Base-by-base conservation (phyloP, 1,140 invertebrate species). In the Ceratina australensis region DNA sequence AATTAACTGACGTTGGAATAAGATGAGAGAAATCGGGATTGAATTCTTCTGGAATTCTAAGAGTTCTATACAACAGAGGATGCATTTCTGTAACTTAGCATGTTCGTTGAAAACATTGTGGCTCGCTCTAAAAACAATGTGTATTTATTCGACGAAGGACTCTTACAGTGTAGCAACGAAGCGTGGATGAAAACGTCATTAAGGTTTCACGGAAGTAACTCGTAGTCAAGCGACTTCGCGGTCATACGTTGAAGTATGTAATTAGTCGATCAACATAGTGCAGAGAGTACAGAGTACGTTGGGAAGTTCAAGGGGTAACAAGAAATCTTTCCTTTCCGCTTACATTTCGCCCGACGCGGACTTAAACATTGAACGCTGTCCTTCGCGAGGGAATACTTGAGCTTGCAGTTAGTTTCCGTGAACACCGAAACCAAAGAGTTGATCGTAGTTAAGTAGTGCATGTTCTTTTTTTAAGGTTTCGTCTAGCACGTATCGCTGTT, bases 251-350 rank as follows among this genome's bases (percentile, higher is more conserved):
- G 33, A 56, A 57, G 64, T 57, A 59, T 68, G 67, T 75, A 75
- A 60, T 59, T n/a, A 24, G 54, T 22, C 18, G 64, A 68, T 75
- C 33, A 15, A 68, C 68, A 59, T 68, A 59, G 26, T n/a, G n/a
- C 42, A n/a, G 54, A 61, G 54, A 77, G 24, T 56, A 63, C 12
- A n/a, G 69, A 12, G n/a, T n/a, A n/a, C 16, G 49, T 8, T 22
- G 26, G 33, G 42, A 61, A 60, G 60, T 73, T 69, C 66, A 33
- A 20, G 24, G 74, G 74, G 69, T 69, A 71, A 71, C 49, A 20
- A 71, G 74, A n/a, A 28, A n/a, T n/a, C n/a, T n/a, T n/a, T n/a
- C 3, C 10, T 3, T 63, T 20, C 16, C 16, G 22, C 22, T 20
- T 20, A 42, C 20, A 33, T 59, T 24, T 15, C 22, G 33, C 33